phyloP scores from a whole-genome alignment of 92 coral and sea anemone species.

The Chrysogorgia sp. region DNA sequence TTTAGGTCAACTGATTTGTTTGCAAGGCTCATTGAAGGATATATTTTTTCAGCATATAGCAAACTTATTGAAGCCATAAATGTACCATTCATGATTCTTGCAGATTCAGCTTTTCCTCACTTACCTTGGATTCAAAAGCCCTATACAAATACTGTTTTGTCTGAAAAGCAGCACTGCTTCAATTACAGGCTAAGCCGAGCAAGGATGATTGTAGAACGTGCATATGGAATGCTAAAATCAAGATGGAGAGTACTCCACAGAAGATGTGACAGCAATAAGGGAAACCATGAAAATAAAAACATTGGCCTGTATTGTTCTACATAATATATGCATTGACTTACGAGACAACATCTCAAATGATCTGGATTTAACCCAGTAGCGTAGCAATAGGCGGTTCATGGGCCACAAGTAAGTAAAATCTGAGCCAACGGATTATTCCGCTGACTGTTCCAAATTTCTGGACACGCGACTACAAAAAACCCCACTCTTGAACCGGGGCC shows the following conservation, averaged over 20 bases:
- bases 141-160: conserved; percentile 14
- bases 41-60: conserved; percentile 16
- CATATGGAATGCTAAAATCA: conserved; percentile 3
- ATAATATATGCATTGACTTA: conserved; percentile 14
- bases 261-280: conserved; percentile 21
- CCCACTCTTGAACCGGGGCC: too few relatives aligned
- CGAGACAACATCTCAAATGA: conserved; percentile 6
- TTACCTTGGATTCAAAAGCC: conserved; percentile 31
- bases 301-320: conserved; percentile 8
- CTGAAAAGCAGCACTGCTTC: conserved; percentile 9
- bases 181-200: conserved; percentile 1
- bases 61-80: conserved; percentile 9
- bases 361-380: too few relatives aligned
- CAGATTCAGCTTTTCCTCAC: conserved; percentile 42
- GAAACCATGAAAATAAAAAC: conserved; percentile 29
- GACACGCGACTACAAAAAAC: too few relatives aligned
- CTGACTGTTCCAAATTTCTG: too few relatives aligned
- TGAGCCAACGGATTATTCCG: too few relatives aligned
- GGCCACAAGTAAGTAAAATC: too few relatives aligned
- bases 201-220: conserved; percentile 20
- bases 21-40: conserved; percentile 10
- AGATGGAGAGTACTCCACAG: conserved; percentile 28
- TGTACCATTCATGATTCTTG: conserved; percentile 26
- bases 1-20: conserved; percentile 4
- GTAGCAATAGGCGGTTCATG: too few relatives aligned